A percentile compares a stretch with the other conserved stretches of the same genome.
phyloP scores from a whole-genome alignment of 2,797 vertebrate species.

The Calcarius lapponicus region DNA sequence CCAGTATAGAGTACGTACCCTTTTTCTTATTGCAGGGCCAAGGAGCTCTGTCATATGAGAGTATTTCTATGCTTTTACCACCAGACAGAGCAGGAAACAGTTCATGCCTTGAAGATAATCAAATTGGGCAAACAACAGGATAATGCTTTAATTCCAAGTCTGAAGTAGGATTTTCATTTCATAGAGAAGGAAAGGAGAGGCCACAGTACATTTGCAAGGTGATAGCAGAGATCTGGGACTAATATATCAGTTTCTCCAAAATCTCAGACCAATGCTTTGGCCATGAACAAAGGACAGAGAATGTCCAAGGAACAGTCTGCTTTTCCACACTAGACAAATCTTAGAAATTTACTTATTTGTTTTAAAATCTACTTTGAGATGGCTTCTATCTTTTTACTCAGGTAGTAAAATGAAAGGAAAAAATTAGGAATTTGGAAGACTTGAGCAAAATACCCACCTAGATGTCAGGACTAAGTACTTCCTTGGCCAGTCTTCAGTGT shows the following conservation, averaged over 20 bases:
- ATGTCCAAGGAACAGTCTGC: background rate
- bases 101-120: background rate
- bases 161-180: background rate
- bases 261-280: background rate
- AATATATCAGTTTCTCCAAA: background rate
- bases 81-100: background rate
- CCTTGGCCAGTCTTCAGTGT: background rate
- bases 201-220: background rate
- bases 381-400: background rate
- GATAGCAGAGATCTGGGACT: background rate
- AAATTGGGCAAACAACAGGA: background rate
- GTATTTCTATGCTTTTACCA: background rate
- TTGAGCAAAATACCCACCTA: background rate
- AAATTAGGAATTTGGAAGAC: background rate
- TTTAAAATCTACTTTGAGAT: background rate
- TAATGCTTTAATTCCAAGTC: background rate
- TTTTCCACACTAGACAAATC: background rate
- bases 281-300: background rate
- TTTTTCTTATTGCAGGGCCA: background rate
- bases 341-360: background rate
- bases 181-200: background rate
- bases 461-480: background rate
- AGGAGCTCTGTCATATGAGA: background rate
- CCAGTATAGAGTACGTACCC: fast-evolving
- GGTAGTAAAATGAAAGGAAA: background rate